Evolutionary conservation across 2,888 invertebrate genomes (phyloP).

Genomic region (Blastobasis lacticolella): DNA sequence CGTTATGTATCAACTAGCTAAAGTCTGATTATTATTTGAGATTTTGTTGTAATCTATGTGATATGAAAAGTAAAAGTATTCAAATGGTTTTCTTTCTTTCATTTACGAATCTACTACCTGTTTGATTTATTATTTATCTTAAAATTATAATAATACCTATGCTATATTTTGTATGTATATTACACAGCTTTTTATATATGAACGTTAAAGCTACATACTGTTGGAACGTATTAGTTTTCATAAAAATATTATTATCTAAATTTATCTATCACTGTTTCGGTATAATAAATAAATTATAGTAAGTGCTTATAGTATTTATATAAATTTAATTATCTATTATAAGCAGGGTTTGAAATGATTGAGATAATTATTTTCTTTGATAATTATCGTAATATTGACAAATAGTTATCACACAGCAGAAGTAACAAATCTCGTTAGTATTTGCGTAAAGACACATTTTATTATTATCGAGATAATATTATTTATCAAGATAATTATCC

Average conservation of each 20-base stretch:
- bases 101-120: slow-evolving; percentile 38
- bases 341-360: no score
- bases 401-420: no score
- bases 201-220: slow-evolving; percentile 27
- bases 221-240: slow-evolving; percentile 31
- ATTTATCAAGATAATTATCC: no score
- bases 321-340: slow-evolving; percentile 8
- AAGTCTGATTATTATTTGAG: slow-evolving; percentile 56
- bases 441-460: no score
- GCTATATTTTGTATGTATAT: slow-evolving; percentile 38
- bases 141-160: slow-evolving; percentile 15
- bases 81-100: slow-evolving; percentile 48
- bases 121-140: slow-evolving; percentile 24
- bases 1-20: slow-evolving; percentile 26
- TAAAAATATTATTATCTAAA: slow-evolving; percentile 17
- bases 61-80: slow-evolving; percentile 58
- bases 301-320: slow-evolving; percentile 23
- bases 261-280: slow-evolving; percentile 40
- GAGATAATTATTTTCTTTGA: no score
- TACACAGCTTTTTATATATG: slow-evolving; percentile 44
- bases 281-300: slow-evolving; percentile 35
- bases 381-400: no score
- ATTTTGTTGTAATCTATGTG: slow-evolving; percentile 61
- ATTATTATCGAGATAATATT: no score
- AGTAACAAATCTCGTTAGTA: no score